Base-by-base conservation (phyloP, 1,140 invertebrate species). In the Subanguina moxae region DNA sequence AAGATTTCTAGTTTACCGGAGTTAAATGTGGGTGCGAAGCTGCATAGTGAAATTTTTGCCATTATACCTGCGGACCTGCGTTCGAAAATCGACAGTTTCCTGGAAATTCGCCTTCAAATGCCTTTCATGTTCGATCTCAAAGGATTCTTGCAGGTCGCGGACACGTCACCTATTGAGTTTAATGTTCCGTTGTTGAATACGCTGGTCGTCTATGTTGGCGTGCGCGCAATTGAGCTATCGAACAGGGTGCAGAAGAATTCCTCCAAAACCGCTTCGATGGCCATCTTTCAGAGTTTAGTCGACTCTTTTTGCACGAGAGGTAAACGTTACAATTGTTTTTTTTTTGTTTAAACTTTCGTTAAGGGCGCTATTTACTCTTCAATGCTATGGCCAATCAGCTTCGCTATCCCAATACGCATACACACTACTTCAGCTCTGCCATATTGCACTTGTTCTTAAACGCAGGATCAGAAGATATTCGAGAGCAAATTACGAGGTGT, bases 311-410 rank as follows among this genome's bases (percentile, higher is more conserved):
- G 97, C 83, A 95, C 91, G 11, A 94, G 98, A 85, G 94, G 93
- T 83, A 5, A 19, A 7, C 28, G 3, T 1, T 32, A 7, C 15
- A 45, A 30, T 21, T 19, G 58, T 45, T 3, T 45, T 61, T 7
- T 61, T 15, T 32, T 5, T 3, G 1, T 32, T 30, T 1, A 45
- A 5, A 46, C 3, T n/a, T 45, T 7, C 19, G 3, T 61, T 32
- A 3, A 61, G 58, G 58, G 3, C 86, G 89, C 0, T 98, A 97
- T 83, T 85, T 98, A 72, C 97, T 98, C 84, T 86, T 99, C 76
- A 98, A 97, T 84, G 93, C 94, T 0, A 92, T 99, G 73, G 92
- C 93, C 23, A 98, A 98, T 86, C 95, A 99, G 82, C 85, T 99
- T 74, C 87, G 95, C 1, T 99, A 96, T 85, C 95, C 96, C 0